Percentiles rank a stretch among this genome's conserved stretches.
Conservation (phyloP, 2,797 vertebrate genomes). For the Lerista edwardsae region DNA sequence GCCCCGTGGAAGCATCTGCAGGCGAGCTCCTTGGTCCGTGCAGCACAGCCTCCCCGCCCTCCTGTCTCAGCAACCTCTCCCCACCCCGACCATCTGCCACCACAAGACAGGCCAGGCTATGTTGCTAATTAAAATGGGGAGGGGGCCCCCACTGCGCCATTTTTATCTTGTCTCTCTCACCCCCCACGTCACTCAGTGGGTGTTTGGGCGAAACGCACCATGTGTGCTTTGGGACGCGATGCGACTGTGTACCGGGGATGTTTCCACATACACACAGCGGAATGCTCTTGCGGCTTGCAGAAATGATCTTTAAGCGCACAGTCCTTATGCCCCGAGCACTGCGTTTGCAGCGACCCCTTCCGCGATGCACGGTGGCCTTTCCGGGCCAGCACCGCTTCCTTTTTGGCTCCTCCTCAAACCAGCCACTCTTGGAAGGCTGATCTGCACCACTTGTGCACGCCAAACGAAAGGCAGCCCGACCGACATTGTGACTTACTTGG, state of each 20-base stretch:
- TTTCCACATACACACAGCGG: too few relatives aligned
- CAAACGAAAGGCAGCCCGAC: too few relatives aligned
- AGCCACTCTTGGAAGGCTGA: background rate
- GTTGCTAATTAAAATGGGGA: constrained; percentile 73
- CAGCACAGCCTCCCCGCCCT: background rate
- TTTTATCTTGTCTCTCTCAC: background rate
- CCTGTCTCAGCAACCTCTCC: constrained; percentile 52
- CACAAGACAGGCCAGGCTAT: constrained; percentile 50
- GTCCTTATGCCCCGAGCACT: too few relatives aligned
- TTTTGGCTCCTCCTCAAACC: too few relatives aligned
- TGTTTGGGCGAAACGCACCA: too few relatives aligned
- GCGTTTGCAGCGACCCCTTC: background rate
- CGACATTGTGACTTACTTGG: too few relatives aligned
- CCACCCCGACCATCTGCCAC: constrained; percentile 78
- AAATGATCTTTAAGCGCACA: too few relatives aligned
- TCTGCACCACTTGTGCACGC: too few relatives aligned
- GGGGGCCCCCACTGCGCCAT: constrained; percentile 8
- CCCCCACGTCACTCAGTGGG: too few relatives aligned
- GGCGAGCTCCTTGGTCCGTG: background rate
- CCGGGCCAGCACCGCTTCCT: background rate
- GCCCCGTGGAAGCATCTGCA: constrained; percentile 67
- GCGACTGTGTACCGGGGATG: too few relatives aligned
- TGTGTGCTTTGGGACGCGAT: too few relatives aligned
- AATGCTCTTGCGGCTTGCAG: too few relatives aligned
- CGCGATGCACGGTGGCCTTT: background rate